Percentiles rank a stretch among this genome's conserved stretches.
Evolutionary conservation across 2,888 invertebrate species (phyloP).

Genomic region (Agrilus cyanescens): DNA sequence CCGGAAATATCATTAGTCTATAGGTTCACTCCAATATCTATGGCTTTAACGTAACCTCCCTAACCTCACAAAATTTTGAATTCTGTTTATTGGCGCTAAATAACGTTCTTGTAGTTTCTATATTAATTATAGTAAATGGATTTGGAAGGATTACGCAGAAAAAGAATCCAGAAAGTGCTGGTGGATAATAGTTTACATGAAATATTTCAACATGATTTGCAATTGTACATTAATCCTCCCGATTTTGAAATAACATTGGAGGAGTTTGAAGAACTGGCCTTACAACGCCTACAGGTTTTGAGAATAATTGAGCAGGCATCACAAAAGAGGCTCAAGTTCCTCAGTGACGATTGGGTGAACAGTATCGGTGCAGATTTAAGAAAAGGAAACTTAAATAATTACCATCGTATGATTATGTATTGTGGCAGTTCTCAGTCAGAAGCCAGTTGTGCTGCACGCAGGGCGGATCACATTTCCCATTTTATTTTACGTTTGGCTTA

Average conservation of each 20-base stretch:
- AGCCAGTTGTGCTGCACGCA: conserved; percentile 51
- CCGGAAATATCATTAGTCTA: too few relatives aligned
- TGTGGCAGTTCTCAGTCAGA: conserved; percentile 44
- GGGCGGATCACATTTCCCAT: conserved; percentile 83
- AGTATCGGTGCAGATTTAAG: conserved; percentile 52
- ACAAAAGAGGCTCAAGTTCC: conserved; percentile 47
- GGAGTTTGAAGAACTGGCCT: conserved; percentile 79
- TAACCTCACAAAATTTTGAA: too few relatives aligned
- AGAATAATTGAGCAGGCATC: conserved; percentile 65
- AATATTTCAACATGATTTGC: conserved; percentile 62
- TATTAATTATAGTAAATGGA: conserved; percentile 9
- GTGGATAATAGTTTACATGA: conserved; percentile 34
- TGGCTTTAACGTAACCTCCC: too few relatives aligned
- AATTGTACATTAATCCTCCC: conserved; percentile 70
- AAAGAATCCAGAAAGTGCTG: conserved; percentile 22
- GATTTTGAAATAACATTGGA: conserved; percentile 57
- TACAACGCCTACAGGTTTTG: conserved; percentile 71
- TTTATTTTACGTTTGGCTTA: conserved; percentile 86
- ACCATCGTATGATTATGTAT: conserved; percentile 47
- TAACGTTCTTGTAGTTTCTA: not conserved
- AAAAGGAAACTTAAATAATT: conserved; percentile 55
- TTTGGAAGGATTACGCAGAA: conserved; percentile 17
- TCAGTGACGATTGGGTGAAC: conserved; percentile 56
- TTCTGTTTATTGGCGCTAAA: too few relatives aligned
- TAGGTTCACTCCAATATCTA: too few relatives aligned